phyloP scores from a whole-genome alignment of 1,140 invertebrate genomes.

The Atta colombica region DNA sequence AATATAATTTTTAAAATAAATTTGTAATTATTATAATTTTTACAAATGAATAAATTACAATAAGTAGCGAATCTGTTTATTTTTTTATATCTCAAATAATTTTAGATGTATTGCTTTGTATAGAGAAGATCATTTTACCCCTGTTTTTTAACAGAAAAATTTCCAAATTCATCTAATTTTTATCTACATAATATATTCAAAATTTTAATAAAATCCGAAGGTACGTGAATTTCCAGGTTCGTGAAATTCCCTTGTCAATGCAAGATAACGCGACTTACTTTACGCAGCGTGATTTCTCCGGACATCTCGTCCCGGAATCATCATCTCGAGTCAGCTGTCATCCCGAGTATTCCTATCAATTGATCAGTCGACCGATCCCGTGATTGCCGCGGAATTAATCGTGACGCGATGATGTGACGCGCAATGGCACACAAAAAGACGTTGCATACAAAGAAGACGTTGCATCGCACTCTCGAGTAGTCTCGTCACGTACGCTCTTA shows the following conservation, averaged over 20 bases:
- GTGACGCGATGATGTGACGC: slow-evolving; percentile 42
- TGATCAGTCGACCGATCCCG: slow-evolving; percentile 9
- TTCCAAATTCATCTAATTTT: not conserved
- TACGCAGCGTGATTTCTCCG: not conserved
- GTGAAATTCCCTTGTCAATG: not conserved
- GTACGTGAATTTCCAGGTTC: not conserved
- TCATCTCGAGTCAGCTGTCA: not conserved
- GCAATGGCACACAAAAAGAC: slow-evolving; percentile 36
- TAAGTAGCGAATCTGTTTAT: not conserved
- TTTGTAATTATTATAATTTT: slow-evolving; percentile 1
- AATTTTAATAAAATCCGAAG: not conserved
- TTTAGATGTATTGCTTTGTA: not conserved
- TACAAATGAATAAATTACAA: not conserved
- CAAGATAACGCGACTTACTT: slow-evolving; percentile 24
- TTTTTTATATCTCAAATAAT: not conserved
- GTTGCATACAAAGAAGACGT: slow-evolving; percentile 42
- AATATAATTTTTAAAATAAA: not conserved
- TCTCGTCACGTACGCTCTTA: slow-evolving; percentile 50
- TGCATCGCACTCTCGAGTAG: slow-evolving; percentile 30
- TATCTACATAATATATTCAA: not conserved
- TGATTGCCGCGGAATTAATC: slow-evolving; percentile 28
- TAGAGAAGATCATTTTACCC: not conserved
- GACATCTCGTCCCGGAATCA: not conserved
- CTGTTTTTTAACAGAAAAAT: not conserved
- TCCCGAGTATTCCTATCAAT: not conserved